Percentiles rank a stretch among this genome's conserved stretches.
Conservation (phyloP, 2,797 vertebrate species). For the Hemitrygon akajei region DNA sequence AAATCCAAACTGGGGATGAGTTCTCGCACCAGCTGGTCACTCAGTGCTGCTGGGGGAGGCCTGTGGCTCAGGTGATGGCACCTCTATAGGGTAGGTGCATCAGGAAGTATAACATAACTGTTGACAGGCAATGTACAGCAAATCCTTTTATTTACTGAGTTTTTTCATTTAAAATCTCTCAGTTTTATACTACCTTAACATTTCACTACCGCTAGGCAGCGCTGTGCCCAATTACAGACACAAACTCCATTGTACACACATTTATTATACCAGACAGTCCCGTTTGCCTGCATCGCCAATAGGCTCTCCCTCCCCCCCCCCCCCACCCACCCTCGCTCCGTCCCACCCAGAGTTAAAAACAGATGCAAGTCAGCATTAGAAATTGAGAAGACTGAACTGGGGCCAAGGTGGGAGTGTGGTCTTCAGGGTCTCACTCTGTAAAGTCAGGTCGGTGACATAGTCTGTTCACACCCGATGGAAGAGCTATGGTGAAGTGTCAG, state of each 20-base stretch:
- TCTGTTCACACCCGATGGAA: background rate
- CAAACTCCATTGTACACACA: constrained; percentile 32
- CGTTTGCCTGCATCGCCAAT: background rate
- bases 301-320: background rate
- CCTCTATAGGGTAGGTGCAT: too few relatives aligned
- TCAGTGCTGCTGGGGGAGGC: too few relatives aligned
- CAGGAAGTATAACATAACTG: too few relatives aligned
- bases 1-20: too few relatives aligned
- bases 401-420: background rate
- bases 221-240: constrained; percentile 27
- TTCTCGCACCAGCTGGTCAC: background rate
- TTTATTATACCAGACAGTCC: constrained; percentile 32
- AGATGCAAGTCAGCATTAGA: background rate
- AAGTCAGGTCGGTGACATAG: background rate
- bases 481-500: background rate
- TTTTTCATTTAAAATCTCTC: constrained; percentile 23
- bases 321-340: background rate
- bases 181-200: constrained; percentile 1
- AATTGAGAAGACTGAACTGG: background rate
- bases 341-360: background rate
- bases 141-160: constrained; percentile 25
- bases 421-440: background rate
- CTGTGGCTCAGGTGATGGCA: too few relatives aligned
- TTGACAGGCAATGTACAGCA: background rate
- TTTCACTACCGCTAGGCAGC: constrained; percentile 15